Evolutionary conservation across 2,797 vertebrate species (phyloP).

Genomic region (Gouania willdenowi): DNA sequence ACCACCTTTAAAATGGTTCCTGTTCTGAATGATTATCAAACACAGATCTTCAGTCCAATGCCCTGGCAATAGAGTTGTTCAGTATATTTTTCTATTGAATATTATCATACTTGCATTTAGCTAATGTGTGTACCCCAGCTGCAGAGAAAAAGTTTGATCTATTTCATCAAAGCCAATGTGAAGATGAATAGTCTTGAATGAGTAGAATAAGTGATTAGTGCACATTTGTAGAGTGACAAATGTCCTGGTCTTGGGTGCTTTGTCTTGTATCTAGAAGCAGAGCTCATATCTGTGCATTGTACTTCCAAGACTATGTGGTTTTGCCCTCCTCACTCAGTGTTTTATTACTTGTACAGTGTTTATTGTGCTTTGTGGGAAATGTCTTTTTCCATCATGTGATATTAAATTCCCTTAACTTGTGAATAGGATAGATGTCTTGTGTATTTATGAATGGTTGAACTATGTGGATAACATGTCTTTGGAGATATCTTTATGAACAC

Average conservation of each 20-base stretch:
- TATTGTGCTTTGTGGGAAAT: conserved; percentile 29
- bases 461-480: conserved; percentile 35
- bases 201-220: conserved; percentile 20
- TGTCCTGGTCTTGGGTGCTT: conserved; percentile 31
- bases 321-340: conserved; percentile 11
- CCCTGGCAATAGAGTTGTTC: conserved; percentile 65
- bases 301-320: conserved; percentile 43
- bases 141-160: conserved; percentile 43
- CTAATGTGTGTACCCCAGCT: conserved; percentile 52
- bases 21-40: too few relatives aligned
- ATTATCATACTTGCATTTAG: conserved; percentile 64
- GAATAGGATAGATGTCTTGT: conserved; percentile 21
- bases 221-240: conserved; percentile 29
- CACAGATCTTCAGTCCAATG: conserved; percentile 45
- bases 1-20: too few relatives aligned
- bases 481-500: conserved; percentile 26
- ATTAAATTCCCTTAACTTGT: conserved; percentile 33
- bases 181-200: too few relatives aligned
- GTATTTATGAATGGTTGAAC: conserved; percentile 32
- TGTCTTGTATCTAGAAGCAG: conserved; percentile 51
- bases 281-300: conserved; percentile 42
- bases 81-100: conserved; percentile 79
- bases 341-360: conserved; percentile 27
- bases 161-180: conserved; percentile 54
- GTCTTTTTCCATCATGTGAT: conserved; percentile 19